Base-by-base conservation (phyloP, 2,888 invertebrate genomes). In the Pseudococcus longispinus region DNA sequence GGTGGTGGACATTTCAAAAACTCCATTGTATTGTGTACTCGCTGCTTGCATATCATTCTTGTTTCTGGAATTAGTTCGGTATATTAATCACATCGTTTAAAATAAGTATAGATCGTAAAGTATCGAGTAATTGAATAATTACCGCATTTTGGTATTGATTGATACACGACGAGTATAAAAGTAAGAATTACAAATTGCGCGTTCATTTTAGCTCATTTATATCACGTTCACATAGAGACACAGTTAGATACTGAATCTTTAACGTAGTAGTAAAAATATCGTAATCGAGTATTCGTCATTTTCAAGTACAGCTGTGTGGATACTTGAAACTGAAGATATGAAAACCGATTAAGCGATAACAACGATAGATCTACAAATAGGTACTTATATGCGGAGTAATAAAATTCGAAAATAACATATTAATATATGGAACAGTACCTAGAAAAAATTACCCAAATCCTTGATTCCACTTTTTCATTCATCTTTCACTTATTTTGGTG, bases 1-100 rank as follows among this genome's bases (percentile, higher is more conserved):
- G 55, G n/a, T 6, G 84, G 84, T 32, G 84, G 84, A 20, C 84
- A 84, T 18, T 60, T 84, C 23, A 84, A 20, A 32, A 84, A 23
- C n/a, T 65, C 32, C 60, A 65, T 65, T 2, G 26, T 32, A 6
- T 65, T 60, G 23, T 51, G 60, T 11, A 60, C 84, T n/a, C 20
- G 2, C 18, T 65, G 60, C 2, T 37, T 23, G 23, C 84, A 84
- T 60, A 70, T 32, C 32, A 29, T 65, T 84, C 65, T 55, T 3
- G 65, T 37, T 32, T 84, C 84, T 83, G 15, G 51, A 83, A 83
- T 37, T 80, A n/a, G 13, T 11, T 15, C 20, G 37, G 8, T 8
- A 37, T 6, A 6, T 32, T 32, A 44, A 44, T 44, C 44, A 11
- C 9, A 44, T 11, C 2, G 13, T 46, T 15, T 46, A 15, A 8